Conservation (phyloP, 2,888 invertebrate species). For the Pheosia gnoma region DNA sequence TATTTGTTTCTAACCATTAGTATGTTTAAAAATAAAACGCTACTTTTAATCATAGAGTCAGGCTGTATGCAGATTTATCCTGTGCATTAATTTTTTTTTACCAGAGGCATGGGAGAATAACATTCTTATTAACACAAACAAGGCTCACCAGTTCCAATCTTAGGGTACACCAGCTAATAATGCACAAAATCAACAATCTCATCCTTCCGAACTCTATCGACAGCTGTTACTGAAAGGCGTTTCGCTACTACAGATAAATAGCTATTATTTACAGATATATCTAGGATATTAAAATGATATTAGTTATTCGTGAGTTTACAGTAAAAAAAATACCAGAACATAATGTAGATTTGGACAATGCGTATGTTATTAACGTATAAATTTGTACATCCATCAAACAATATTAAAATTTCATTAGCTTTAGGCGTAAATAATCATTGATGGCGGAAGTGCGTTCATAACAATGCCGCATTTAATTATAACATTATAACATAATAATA, state of each 20-base stretch:
- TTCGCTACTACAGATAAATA: not conserved
- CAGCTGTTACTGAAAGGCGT: not conserved
- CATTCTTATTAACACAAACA: not conserved
- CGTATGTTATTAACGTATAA: not conserved
- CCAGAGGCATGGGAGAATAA: too few relatives aligned
- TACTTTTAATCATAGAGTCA: too few relatives aligned
- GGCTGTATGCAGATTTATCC: too few relatives aligned
- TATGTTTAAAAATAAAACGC: too few relatives aligned
- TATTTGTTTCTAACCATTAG: too few relatives aligned
- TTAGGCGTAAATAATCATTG: too few relatives aligned
- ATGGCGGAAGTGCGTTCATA: not conserved
- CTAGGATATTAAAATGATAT: slow-evolving; percentile 1
- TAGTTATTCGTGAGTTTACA: not conserved
- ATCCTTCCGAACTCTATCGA: slow-evolving; percentile 16
- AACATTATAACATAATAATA: not conserved
- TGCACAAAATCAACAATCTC: slow-evolving; percentile 16
- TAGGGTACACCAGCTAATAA: not conserved
- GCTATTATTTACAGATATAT: not conserved
- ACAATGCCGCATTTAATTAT: not conserved
- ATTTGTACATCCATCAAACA: too few relatives aligned
- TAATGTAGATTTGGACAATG: not conserved
- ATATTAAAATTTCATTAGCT: too few relatives aligned
- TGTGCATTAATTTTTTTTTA: too few relatives aligned
- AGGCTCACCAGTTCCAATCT: not conserved
- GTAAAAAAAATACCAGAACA: not conserved